These are phyloP conservation scores for Macaca nemestrina DNA, from an alignment of 2,113 vertebrate species.

Conservation along the genomic window DNA sequence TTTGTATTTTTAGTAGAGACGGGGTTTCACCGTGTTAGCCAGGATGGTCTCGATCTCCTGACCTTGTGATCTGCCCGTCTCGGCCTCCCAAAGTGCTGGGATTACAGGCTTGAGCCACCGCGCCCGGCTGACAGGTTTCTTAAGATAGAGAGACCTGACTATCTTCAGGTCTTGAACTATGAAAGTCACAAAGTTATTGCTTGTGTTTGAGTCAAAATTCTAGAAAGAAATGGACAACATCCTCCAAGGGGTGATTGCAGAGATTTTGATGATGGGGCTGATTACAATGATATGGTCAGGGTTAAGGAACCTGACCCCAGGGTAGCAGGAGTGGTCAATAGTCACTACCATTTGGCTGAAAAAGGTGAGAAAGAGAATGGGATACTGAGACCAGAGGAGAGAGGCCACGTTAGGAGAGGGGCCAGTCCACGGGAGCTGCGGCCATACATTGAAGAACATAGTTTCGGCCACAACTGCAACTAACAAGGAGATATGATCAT, in stretches of 20 bases:
- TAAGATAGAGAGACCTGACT: background rate
- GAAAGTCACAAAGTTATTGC: background rate
- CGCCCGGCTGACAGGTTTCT: background rate
- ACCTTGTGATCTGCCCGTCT: too few relatives aligned
- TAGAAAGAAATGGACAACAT: background rate
- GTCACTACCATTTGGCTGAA: accelerated
- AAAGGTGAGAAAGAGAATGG: too few relatives aligned
- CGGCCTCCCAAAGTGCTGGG: too few relatives aligned
- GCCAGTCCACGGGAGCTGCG: background rate
- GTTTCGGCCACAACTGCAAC: background rate
- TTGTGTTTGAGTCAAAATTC: background rate
- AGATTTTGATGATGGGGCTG: background rate
- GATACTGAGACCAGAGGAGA: background rate
- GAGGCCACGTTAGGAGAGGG: background rate
- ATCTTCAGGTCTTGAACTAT: background rate
- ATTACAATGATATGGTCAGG: background rate
- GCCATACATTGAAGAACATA: background rate
- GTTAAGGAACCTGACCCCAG: background rate
- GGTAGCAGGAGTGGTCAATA: background rate
- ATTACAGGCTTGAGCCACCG: too few relatives aligned
- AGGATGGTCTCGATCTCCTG: too few relatives aligned
- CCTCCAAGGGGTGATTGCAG: background rate
- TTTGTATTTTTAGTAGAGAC: too few relatives aligned
- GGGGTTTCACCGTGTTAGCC: too few relatives aligned
- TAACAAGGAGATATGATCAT: background rate